phyloP scores from a whole-genome alignment of 2,797 vertebrate species.

The Microhierax caerulescens region DNA sequence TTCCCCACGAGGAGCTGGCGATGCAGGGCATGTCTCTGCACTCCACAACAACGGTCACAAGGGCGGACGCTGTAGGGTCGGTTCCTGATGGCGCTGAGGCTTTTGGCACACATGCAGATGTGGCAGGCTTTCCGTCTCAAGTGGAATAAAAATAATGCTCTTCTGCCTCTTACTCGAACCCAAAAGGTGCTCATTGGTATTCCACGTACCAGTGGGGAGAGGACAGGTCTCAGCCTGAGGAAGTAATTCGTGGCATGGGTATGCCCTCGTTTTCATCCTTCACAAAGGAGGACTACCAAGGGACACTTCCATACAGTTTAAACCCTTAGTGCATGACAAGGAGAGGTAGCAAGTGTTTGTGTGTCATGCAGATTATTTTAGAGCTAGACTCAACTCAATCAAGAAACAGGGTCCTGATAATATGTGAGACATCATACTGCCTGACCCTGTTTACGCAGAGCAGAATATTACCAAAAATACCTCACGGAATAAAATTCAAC shows the following conservation, averaged over 20 bases:
- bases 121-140: constrained; percentile 12
- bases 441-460: neutral
- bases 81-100: neutral
- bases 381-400: neutral
- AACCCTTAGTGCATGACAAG: neutral
- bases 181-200: constrained; percentile 40
- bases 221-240: neutral
- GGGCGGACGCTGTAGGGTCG: neutral
- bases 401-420: neutral
- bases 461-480: constrained; percentile 31
- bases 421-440: neutral
- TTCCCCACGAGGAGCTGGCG: neutral
- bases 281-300: neutral
- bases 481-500: constrained; percentile 1
- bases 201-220: neutral
- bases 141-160: constrained; percentile 27
- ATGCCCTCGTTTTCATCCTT: neutral
- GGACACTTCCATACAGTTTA: neutral
- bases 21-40: neutral
- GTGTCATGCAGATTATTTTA: neutral
- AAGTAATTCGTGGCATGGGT: neutral
- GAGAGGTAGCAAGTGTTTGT: neutral
- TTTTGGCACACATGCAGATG: neutral
- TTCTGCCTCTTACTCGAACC: neutral
- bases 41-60: neutral